Conservation (phyloP, 30 jellyfish, hydroid and myxozoan species). For the Aurelia aurita complex sp. Pacific region DNA sequence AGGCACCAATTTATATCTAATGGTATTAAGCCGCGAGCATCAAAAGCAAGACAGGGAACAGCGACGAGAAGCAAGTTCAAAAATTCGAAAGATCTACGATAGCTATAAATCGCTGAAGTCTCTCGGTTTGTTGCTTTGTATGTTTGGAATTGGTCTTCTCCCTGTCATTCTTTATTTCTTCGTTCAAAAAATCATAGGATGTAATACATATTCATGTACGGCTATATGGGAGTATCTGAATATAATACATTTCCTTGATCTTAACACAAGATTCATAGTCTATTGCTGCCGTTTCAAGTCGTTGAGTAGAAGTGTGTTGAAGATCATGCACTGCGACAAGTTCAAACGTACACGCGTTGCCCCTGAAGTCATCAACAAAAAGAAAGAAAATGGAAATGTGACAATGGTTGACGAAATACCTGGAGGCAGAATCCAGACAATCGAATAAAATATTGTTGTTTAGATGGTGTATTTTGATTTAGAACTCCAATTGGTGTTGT, state of each 20-base stretch:
- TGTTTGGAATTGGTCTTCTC: conserved; percentile 70
- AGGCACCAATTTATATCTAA: conserved; percentile 48
- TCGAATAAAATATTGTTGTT: background rate
- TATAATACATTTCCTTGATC: conserved; percentile 36
- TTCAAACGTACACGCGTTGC: conserved; percentile 21
- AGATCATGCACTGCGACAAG: conserved; percentile 24
- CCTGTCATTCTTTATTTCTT: conserved; percentile 42
- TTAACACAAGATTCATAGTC: conserved; percentile 49
- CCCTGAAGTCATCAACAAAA: conserved; percentile 10
- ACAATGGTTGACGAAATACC: conserved; percentile 45
- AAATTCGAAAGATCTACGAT: conserved; percentile 31
- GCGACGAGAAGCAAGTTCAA: conserved; percentile 39
- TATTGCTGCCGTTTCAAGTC: conserved; percentile 71
- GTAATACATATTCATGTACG: conserved; percentile 27
- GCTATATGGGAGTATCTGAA: conserved; percentile 56
- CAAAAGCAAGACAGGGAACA: conserved; percentile 38
- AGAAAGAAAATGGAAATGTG: conserved; percentile 45
- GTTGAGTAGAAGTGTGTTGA: conserved; percentile 22
- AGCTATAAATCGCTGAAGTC: conserved; percentile 56
- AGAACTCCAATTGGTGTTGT: background rate
- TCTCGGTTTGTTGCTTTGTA: conserved; percentile 22
- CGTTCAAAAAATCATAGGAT: conserved; percentile 18
- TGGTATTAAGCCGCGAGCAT: conserved; percentile 45
- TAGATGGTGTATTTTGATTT: no score
- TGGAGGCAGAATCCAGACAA: background rate